These are phyloP conservation scores for Zonotrichia albicollis DNA, from an alignment of 2,797 vertebrate species.

Conservation along the genomic window DNA sequence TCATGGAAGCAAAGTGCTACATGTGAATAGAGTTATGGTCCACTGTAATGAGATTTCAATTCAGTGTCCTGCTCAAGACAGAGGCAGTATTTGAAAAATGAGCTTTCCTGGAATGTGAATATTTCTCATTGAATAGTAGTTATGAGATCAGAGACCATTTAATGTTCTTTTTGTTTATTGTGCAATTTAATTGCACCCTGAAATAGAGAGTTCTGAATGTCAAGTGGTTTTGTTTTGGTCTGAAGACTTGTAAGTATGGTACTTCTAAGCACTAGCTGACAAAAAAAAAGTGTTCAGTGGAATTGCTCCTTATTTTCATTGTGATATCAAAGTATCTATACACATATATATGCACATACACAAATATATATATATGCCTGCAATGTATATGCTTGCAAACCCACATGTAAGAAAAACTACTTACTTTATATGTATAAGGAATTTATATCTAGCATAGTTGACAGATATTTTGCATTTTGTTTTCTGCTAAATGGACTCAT, in stretches of 20 bases:
- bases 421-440: neutral
- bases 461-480: neutral
- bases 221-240: neutral
- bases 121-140: neutral
- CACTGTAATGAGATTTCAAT: neutral
- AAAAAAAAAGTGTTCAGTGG: neutral
- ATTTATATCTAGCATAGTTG: neutral
- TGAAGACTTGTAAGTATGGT: neutral
- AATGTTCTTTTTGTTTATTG: neutral
- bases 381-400: neutral
- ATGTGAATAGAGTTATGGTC: neutral
- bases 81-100: constrained; percentile 1
- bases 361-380: neutral
- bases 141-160: constrained; percentile 4
- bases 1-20: neutral
- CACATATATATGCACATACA: neutral
- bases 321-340: neutral
- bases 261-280: neutral
- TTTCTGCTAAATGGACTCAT: neutral
- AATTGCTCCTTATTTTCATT: neutral
- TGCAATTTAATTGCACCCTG: neutral
- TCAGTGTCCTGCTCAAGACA: neutral
- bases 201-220: neutral
- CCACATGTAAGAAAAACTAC: neutral
- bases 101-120: neutral